phyloP scores from a whole-genome alignment of 2,888 invertebrate genomes.

The Eupelmus urozonus region DNA sequence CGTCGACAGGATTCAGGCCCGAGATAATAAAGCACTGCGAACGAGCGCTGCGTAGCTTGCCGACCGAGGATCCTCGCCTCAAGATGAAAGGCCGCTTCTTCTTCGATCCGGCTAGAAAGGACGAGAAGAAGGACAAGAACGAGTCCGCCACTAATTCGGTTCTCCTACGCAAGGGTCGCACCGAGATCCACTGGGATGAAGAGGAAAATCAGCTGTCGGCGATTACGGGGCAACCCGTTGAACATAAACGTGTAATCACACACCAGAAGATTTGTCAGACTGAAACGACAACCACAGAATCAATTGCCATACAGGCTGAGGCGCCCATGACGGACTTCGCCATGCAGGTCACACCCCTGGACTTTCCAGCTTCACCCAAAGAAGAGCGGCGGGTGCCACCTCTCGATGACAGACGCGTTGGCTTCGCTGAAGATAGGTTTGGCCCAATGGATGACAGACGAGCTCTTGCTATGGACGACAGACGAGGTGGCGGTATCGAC shows the following conservation, averaged over 20 bases:
- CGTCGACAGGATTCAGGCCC: conserved; percentile 72
- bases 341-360: conserved; percentile 65
- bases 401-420: conserved; percentile 7
- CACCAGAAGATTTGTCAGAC: conserved; percentile 75
- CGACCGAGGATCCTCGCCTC: conserved; percentile 73
- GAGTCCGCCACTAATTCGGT: conserved; percentile 70
- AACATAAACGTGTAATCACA: conserved; percentile 59
- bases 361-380: conserved; percentile 55
- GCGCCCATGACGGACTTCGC: conserved; percentile 62
- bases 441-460: background rate
- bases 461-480: conserved; percentile 1
- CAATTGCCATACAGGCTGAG: conserved; percentile 63
- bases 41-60: conserved; percentile 72
- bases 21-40: conserved; percentile 75
- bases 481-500: background rate
- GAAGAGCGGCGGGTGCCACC: background rate
- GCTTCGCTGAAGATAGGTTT: background rate
- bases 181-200: conserved; percentile 71
- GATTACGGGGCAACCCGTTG: conserved; percentile 43
- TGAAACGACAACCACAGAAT: conserved; percentile 65
- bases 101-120: conserved; percentile 68
- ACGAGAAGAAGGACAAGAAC: conserved; percentile 59
- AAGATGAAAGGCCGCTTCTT: conserved; percentile 75
- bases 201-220: conserved; percentile 60
- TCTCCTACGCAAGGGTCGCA: conserved; percentile 69